Evolutionary conservation across 2,888 invertebrate genomes (phyloP).

Genomic region (Steinernema hermaphroditum): DNA sequence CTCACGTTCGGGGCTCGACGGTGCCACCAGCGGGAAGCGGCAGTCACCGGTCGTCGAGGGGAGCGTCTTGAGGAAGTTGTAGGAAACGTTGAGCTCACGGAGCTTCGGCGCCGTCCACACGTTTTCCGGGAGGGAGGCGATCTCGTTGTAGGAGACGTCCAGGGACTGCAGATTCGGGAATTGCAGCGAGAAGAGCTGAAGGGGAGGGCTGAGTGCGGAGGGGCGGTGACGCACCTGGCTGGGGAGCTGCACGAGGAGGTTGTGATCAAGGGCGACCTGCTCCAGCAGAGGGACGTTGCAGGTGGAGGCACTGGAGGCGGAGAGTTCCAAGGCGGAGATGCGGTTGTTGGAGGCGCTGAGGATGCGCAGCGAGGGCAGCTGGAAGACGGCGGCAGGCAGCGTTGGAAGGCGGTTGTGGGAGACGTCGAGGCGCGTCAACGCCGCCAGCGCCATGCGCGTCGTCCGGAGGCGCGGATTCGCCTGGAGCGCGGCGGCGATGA

Average conservation of each 20-base stretch:
- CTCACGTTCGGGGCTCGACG: conserved; percentile 46
- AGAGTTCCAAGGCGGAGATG: conserved; percentile 35
- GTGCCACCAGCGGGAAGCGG: conserved; percentile 68
- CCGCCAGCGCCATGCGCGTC: conserved; percentile 75
- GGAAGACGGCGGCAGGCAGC: conserved; percentile 82
- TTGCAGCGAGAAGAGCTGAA: conserved; percentile 38
- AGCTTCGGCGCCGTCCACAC: conserved; percentile 52
- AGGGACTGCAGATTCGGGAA: conserved; percentile 74
- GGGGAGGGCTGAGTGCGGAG: background rate
- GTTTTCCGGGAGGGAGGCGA: conserved; percentile 74
- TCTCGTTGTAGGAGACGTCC: conserved; percentile 82
- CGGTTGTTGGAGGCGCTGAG: conserved; percentile 73
- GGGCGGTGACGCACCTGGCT: conserved; percentile 71
- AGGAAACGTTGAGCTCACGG: conserved; percentile 80
- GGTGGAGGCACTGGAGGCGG: conserved; percentile 24
- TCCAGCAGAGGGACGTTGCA: conserved; percentile 54
- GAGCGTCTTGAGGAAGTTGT: conserved; percentile 83
- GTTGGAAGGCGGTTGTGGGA: conserved; percentile 82
- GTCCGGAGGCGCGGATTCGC: conserved; percentile 80
- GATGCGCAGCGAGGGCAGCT: conserved; percentile 79
- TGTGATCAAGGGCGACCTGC: conserved; percentile 86
- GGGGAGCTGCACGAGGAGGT: conserved; percentile 81
- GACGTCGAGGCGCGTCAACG: conserved; percentile 88
- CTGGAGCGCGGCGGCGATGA: conserved; percentile 77
- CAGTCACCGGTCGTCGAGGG: conserved; percentile 67